Conservation (phyloP, 2,113 vertebrate genomes). For the Megaceryle maxima region DNA sequence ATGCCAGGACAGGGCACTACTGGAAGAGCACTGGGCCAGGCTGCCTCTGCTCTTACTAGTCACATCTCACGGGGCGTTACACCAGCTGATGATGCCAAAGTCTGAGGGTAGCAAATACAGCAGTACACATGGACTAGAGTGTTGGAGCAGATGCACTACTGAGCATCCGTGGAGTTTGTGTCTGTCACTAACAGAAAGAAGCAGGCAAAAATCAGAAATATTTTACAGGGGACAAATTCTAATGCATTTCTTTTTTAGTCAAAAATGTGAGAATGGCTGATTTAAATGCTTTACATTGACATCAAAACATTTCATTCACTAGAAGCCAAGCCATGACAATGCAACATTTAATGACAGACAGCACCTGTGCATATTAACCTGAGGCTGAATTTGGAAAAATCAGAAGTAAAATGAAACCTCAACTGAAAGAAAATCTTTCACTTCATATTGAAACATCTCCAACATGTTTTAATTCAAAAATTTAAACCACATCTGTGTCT, state of each 20-base stretch:
- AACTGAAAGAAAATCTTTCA: background rate
- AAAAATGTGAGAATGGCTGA: background rate
- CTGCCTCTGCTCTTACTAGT: background rate
- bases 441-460: background rate
- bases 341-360: background rate
- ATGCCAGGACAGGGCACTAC: background rate
- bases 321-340: background rate
- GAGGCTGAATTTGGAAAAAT: background rate
- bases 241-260: background rate
- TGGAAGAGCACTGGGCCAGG: background rate
- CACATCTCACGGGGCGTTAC: accelerated
- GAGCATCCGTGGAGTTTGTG: background rate
- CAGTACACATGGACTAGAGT: background rate
- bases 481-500: background rate
- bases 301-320: background rate
- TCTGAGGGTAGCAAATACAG: background rate
- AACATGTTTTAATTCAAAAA: background rate
- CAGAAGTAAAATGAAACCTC: background rate
- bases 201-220: background rate
- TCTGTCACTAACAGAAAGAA: background rate
- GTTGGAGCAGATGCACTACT: background rate
- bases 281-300: background rate
- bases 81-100: background rate
- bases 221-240: background rate
- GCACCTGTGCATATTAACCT: background rate